Evolutionary conservation across 2,888 invertebrate genomes (phyloP), one percentile per base, ranked within the genome.

Genomic region (Melanotus villosus): DNA sequence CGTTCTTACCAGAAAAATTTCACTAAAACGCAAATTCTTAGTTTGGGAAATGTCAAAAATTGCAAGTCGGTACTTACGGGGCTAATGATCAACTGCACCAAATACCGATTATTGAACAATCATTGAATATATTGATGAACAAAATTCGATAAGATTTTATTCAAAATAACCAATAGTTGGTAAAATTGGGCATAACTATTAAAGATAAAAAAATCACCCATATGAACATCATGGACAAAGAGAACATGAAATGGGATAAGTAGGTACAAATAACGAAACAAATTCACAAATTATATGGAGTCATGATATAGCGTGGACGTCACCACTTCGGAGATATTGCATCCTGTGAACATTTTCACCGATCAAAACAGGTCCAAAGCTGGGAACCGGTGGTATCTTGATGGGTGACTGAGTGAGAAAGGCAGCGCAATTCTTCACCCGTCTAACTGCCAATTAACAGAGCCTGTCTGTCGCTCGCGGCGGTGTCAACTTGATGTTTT

Each of bases 381-480:
- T 59, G 36, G 38, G 14, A 50, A 52, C 45, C 52, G 26, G 41
- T 57, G 34, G 34, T 65, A 69, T 59, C 60, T 65, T 60, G 59
- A 63, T 58, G 58, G 58, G 38, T 58, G 50, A 58, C 41, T 26
- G 58, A 69, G 63, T 43, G 70, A 70, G 63, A 67, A 65, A 54
- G 64, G 38, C 47, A 67, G 43, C 32, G 65, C 70, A 68, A 74
- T 74, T 70, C 69, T 75, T 73, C 72, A 72, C 65, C 65, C 72
- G 67, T 63, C 70, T 65, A 73, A 72, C 71, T 75, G 72, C 73
- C 75, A 75, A 75, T 75, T 75, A 75, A 73, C 71, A 67, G 62
- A 67, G 47, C 52, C 68, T 36, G 65, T 43, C 59, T 65, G 67
- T 73, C 69, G 71, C 71, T 59, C 38, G 50, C 38, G 69, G 69